Evolutionary conservation across 1,140 invertebrate species (phyloP).

Genomic region (Sitodiplosis mosellana): DNA sequence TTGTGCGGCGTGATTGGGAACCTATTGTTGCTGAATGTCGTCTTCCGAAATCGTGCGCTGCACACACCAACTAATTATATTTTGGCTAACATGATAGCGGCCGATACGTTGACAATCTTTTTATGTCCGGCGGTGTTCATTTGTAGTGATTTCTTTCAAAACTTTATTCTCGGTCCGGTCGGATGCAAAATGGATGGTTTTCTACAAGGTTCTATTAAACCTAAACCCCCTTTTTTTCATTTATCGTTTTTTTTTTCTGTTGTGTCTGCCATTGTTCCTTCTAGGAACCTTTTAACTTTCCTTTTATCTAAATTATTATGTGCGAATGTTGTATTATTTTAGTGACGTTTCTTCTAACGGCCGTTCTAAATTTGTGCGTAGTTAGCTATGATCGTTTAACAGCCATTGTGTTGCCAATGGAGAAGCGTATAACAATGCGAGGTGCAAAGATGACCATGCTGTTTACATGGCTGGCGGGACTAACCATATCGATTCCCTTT

Average conservation of each 20-base stretch:
- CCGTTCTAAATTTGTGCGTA: conserved; percentile 55
- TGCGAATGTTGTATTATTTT: conserved; percentile 15
- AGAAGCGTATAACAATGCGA: conserved; percentile 38
- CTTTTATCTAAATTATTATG: not conserved
- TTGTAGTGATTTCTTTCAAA: conserved; percentile 50
- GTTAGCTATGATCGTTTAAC: conserved; percentile 69
- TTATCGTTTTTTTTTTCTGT: not conserved
- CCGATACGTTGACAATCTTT: conserved; percentile 53
- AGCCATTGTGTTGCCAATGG: conserved; percentile 52
- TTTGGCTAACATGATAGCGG: conserved; percentile 59
- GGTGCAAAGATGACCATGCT: conserved; percentile 38
- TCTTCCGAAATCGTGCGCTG: conserved; percentile 44
- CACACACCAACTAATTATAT: conserved; percentile 60
- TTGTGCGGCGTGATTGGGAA: conserved; percentile 53
- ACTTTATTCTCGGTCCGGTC: conserved; percentile 46
- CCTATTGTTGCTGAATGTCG: conserved; percentile 43
- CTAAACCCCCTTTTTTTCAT: too few species aligned
- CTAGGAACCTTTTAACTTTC: not conserved
- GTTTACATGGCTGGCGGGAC: conserved; percentile 44
- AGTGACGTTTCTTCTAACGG: conserved; percentile 45
- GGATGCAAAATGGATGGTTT: conserved; percentile 52
- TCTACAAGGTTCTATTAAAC: conserved; percentile 38
- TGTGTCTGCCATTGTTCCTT: not conserved
- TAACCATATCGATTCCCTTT: conserved; percentile 39
- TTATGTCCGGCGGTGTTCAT: conserved; percentile 55